These are phyloP conservation scores for Neoarius graeffei DNA, from an alignment of 2,113 vertebrate genomes.

Conservation along the genomic window DNA sequence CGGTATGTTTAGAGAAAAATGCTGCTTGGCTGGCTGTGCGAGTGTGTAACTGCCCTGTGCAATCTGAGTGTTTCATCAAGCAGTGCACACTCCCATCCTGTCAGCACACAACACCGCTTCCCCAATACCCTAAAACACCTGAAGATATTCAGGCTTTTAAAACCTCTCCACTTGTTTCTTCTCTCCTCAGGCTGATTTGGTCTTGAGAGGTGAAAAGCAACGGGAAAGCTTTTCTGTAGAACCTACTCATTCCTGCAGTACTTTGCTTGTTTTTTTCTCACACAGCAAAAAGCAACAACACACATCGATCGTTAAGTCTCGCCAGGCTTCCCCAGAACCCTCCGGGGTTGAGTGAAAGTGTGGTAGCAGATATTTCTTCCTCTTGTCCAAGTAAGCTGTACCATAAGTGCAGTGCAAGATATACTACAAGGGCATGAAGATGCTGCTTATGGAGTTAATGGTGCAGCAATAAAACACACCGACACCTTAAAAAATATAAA, in stretches of 20 bases:
- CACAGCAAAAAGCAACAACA: slow-evolving; percentile 29
- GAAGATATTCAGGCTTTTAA: background rate
- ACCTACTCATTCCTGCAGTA: slow-evolving; percentile 26
- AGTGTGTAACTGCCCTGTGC: background rate
- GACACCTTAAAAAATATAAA: slow-evolving; percentile 24
- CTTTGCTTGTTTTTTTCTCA: slow-evolving; percentile 31
- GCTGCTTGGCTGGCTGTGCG: background rate
- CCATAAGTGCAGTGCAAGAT: slow-evolving; percentile 10
- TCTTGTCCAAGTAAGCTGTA: slow-evolving; percentile 4
- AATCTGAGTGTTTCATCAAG: background rate
- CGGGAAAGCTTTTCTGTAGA: background rate
- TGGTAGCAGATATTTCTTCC: slow-evolving; percentile 39
- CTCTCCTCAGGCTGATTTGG: background rate
- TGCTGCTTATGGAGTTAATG: slow-evolving; percentile 35
- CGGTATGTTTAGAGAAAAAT: background rate
- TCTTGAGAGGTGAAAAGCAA: background rate
- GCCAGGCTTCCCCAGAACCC: slow-evolving; percentile 27
- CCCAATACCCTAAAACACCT: background rate
- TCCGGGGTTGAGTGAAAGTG: slow-evolving; percentile 44
- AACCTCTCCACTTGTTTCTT: background rate
- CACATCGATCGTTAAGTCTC: slow-evolving; percentile 33
- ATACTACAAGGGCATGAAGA: slow-evolving; percentile 10
- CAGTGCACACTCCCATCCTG: background rate
- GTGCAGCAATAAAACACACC: slow-evolving; percentile 29
- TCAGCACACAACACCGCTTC: background rate